Evolutionary conservation across 2,797 vertebrate species (phyloP), one percentile per base, ranked within the genome.

Genomic region (Fundulus diaphanus): DNA sequence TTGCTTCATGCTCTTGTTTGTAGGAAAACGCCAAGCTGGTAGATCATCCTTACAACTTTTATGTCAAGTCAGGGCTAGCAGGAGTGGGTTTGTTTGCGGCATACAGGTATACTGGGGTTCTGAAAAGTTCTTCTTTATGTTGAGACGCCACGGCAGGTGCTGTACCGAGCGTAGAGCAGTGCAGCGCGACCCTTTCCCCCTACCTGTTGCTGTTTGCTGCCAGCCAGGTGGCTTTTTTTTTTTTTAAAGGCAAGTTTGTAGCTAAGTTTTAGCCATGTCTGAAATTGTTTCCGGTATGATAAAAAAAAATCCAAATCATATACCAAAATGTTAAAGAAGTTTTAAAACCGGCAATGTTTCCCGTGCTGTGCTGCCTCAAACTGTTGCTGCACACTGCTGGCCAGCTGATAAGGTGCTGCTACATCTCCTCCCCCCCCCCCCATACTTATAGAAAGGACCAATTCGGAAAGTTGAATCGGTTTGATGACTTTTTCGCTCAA

Each of bases 1-100:
- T 92, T 87, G 79, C 72, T 87, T 72, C 27, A 80, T 86, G 52
- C 68, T 87, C 82, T 77, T 54, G 35, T 75, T 86, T 77, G 40
- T 74, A 49, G 74, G 65, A 78, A 88, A 85, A 78, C 71, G 78
- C 59, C 29, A 77, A 78, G 42, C 86, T 89, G 83, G 70, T 49
- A 74, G 78, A 81, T 85, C 54, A 88, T 85, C 77, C 59, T n/a
- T 78, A 29, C 73, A n/a, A n/a, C 63, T 78, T 82, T 40, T 51
- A 33, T 76, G 33, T 82, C 68, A 66, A 18, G 46, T 71, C 40
- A 48, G 16, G 22, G 20, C 22, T 24, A 22, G 24, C 22, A 22
- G 49, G 22, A 37, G 37, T 24, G 22, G 59, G 11, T 37, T 20
- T 37, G 33, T 63, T 24, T 5, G 16, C 37, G 33, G 33, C 35